Evolutionary conservation across 2,888 invertebrate species (phyloP), one percentile per base, ranked within the genome.

Genomic region (Drosophila cognata): DNA sequence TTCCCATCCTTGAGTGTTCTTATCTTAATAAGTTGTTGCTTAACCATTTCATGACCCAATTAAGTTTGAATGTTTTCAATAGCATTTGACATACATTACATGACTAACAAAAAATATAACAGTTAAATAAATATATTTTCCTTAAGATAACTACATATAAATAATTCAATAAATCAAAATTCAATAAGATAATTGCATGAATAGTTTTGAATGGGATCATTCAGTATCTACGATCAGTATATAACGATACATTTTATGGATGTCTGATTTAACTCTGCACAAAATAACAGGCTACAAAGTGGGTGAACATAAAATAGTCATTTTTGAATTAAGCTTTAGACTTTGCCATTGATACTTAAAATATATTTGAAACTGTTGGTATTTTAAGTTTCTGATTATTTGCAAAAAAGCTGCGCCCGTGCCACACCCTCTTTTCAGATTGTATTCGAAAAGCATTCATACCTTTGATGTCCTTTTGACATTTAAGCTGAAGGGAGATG

Each of bases 401-500:
- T 50, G 2, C 6, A 53, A 16, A 53, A 18, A n/a, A 35, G 1
- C 11, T 36, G 11, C 16, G 11, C 18, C 18, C 18, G 10, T 1
- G 8, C n/a, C 29, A 2, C 10, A n/a, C 56, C 29, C 38, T 3
- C 11, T 28, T 29, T 25, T 33, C 11, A 56, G 48, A 36, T 59
- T 11, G 0, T n/a, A 51, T n/a, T 10, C 7, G 46, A 38, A 28
- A n/a, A 16, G 29, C 46, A 56, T 64, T 57, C 28, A 58, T 59
- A 10, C n/a, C 35, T 67, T 67, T 59, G 43, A 58, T 58, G 43
- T 35, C 41, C 55, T 41, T 33, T 55, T 21, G 38, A 51, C 38
- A 50, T 52, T 50, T 36, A 31, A 59, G 52, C 29, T 46, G 7
- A 21, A 31, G 13, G 28, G 13, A 35, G 5, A n/a, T 5, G 28